Base-by-base conservation (phyloP, 2,113 vertebrate genomes). In the Takifugu flavidus region DNA sequence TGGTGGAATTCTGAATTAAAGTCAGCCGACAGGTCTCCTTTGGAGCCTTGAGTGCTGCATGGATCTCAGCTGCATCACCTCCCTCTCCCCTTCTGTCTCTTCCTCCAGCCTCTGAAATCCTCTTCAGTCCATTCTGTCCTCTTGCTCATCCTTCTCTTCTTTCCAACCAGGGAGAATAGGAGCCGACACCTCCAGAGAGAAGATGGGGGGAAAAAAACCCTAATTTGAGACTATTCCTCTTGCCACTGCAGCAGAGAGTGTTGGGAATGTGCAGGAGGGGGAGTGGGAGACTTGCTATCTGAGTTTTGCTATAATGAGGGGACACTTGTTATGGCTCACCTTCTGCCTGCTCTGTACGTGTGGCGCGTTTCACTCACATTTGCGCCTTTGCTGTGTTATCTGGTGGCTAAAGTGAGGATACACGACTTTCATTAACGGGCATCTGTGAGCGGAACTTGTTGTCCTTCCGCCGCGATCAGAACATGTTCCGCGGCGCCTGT, bases 11-110 rank as follows among this genome's bases (percentile, higher is more conserved):
- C 73, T 53, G 67, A 65, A 76, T 72, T 82, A 69, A 78, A 86
- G 77, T 66, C 76, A 65, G 67, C 63, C 74, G 78, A 86, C 78
- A 75, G 82, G 76, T 85, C 78, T 62, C 68, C 70, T 80, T 81
- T 78, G 73, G 84, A 81, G 74, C 72, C 73, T 43, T 6, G 74
- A 83, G 76, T 70, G 66, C 59, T 74, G 70, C 49, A 45, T 78
- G 65, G 67, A 78, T 78, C 65, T 85, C 66, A 65, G 66, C 65
- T 71, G 64, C 77, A 70, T 45, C 44, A 11, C 39, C 25, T 26
- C 25, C n/a, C 11, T 4, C 26, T 6, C 8, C 4, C 13, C 4
- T 2, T 7, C 43, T 10, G 44, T 10, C 29, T 44, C 14, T 27
- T 53, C 66, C 45, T 59, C 54, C 46, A 69, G 45, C 64, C 59